Evolutionary conservation across 2,113 vertebrate genomes (phyloP).

Genomic region (Benthochromis sp.): DNA sequence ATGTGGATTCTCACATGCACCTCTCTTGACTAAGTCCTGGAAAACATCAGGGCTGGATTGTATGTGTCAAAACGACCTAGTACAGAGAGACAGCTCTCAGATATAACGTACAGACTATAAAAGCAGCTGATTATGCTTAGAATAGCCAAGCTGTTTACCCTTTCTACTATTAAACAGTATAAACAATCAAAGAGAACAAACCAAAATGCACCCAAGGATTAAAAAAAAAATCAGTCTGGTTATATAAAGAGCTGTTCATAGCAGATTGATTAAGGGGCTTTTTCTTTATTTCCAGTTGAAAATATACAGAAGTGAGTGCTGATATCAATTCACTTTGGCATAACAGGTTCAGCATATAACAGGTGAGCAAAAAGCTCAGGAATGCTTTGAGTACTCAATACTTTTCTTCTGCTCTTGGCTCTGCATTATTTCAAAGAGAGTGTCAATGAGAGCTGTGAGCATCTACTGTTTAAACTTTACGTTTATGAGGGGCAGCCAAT

Average conservation of each 20-base stretch:
- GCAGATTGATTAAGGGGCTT: accelerated
- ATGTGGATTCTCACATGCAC: not conserved
- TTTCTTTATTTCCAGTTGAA: not conserved
- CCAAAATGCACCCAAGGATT: accelerated
- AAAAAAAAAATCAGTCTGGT: not conserved
- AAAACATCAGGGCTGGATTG: accelerated
- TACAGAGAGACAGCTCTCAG: not conserved
- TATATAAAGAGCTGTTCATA: not conserved
- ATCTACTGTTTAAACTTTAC: accelerated
- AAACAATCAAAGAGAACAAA: not conserved
- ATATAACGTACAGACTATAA: not conserved
- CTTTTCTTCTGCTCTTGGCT: not conserved
- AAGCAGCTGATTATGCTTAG: not conserved
- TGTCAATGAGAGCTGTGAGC: not conserved
- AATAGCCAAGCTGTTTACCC: accelerated
- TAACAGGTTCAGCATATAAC: not conserved
- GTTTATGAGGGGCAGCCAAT: not conserved
- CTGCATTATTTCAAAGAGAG: not conserved
- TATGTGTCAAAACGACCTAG: not conserved
- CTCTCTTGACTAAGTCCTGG: not conserved
- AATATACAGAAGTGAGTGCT: not conserved
- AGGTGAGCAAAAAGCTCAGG: not conserved
- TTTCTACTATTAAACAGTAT: not conserved
- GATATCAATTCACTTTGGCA: not conserved
- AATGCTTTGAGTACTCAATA: accelerated